Evolutionary conservation across 2,888 invertebrate genomes (phyloP).

Genomic region (Pristionchus entomophagus): DNA sequence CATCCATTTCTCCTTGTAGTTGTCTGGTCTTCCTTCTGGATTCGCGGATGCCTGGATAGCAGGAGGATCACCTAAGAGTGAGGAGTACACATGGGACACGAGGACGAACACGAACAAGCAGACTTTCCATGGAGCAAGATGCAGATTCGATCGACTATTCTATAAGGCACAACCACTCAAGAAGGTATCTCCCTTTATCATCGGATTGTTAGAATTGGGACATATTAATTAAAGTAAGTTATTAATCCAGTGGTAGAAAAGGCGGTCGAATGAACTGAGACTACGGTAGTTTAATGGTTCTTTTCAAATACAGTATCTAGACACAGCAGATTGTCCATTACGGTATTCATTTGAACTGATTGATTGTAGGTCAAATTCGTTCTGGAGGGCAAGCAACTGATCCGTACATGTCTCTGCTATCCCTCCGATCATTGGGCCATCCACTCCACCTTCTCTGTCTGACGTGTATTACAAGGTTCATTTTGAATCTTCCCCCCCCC

Average conservation of each 20-base stretch:
- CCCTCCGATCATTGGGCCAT: slow-evolving; percentile 74
- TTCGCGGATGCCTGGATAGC: slow-evolving; percentile 78
- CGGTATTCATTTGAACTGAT: too few species aligned
- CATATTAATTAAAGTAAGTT: too few species aligned
- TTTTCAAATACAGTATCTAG: too few species aligned
- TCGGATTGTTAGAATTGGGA: too few species aligned
- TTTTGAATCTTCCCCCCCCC: neutral
- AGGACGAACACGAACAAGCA: slow-evolving; percentile 80
- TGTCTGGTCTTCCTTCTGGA: slow-evolving; percentile 72
- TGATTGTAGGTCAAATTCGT: slow-evolving; percentile 64
- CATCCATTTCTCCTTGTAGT: slow-evolving; percentile 44
- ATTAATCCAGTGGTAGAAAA: too few species aligned
- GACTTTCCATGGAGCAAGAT: slow-evolving; percentile 63
- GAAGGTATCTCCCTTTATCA: neutral
- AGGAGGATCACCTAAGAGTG: slow-evolving; percentile 79
- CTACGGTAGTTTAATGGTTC: too few species aligned
- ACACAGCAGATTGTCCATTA: too few species aligned
- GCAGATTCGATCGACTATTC: slow-evolving; percentile 61
- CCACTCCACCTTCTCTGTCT: slow-evolving; percentile 54
- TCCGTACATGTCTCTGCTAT: slow-evolving; percentile 65
- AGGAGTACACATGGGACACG: slow-evolving; percentile 81
- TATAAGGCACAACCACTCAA: slow-evolving; percentile 48
- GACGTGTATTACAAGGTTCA: slow-evolving; percentile 13
- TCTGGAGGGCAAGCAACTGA: slow-evolving; percentile 67
- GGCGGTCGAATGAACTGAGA: too few species aligned